These are phyloP conservation scores for Nephila pilipes DNA, from an alignment of 1,140 invertebrate species.

Conservation along the genomic window DNA sequence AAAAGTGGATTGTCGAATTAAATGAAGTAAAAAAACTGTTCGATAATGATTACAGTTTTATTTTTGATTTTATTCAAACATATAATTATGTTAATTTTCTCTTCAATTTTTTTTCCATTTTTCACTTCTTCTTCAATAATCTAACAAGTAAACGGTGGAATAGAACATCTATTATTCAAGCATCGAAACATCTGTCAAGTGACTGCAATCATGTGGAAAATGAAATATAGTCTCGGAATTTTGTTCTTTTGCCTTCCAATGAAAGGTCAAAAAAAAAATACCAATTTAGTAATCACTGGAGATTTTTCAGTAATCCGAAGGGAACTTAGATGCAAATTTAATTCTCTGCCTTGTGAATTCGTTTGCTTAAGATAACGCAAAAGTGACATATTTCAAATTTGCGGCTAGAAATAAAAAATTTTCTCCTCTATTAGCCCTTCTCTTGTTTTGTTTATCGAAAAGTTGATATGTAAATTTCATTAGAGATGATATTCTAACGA, in stretches of 20 bases:
- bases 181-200: slow-evolving; percentile 64
- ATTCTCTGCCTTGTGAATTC: slow-evolving; percentile 43
- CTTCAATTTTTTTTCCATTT: background rate
- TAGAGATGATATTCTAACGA: too few relatives aligned
- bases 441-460: too few relatives aligned
- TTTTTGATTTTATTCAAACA: background rate
- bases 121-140: slow-evolving; percentile 20
- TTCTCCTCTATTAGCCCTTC: too few relatives aligned
- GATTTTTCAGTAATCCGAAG: slow-evolving; percentile 2
- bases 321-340: slow-evolving; percentile 49
- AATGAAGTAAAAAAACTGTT: background rate
- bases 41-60: too few relatives aligned
- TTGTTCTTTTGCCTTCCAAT: slow-evolving; percentile 54
- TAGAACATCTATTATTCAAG: slow-evolving; percentile 41
- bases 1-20: background rate
- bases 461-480: too few relatives aligned
- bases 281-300: too few relatives aligned
- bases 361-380: slow-evolving; percentile 48
- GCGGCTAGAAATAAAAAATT: too few relatives aligned
- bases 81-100: slow-evolving; percentile 68
- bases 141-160: slow-evolving; percentile 33
- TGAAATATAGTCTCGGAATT: slow-evolving; percentile 40
- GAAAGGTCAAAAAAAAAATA: slow-evolving; percentile 68
- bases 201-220: slow-evolving; percentile 30
- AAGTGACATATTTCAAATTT: slow-evolving; percentile 64